Base-by-base conservation (phyloP, 2,113 vertebrate genomes). In the Physeter macrocephalus region DNA sequence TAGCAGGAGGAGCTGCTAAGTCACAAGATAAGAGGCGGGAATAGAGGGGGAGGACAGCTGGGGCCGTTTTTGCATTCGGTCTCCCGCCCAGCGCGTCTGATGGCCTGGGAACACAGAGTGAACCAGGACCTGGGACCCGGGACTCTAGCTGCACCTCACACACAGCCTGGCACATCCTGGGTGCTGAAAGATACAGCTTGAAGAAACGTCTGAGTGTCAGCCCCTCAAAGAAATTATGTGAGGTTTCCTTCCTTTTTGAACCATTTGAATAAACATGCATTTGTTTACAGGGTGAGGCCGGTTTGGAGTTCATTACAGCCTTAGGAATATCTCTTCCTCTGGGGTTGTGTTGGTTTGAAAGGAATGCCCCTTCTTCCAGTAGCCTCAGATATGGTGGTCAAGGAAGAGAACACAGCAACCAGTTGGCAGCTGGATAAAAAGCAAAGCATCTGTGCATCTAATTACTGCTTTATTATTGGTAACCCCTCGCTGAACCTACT, bases 131-230 rank as follows among this genome's bases (percentile, higher is more conserved):
- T 0, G 4, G 59, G 59, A 10, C 71, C n/a, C 49, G 12, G 18
- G 1, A 2, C 10, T 31, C 9, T 7, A 1, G 29, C 71, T 18
- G n/a, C 4, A 1, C 18, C 29, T 57, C 46, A 8, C 21, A 49
- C 69, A n/a, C 20, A 64, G 17, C 46, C 23, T 69, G 34, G 18
- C 39, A 2, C 12, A 2, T 4, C 14, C 14, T 25, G 8, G 52
- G 17, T 9, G 3, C 64, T 83, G 10, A 46, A 54, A 69, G 57
- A 52, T 41, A 11, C 2, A 34, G 3, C 15, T 1, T 49, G 34
- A 66, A 82, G 75, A 61, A n/a, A 89, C 29, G 1, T 15, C 14
- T 64, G n/a, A 81, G 80, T 77, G 39, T 52, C 43, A 21, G 31
- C n/a, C 52, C 39, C 14, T 25, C 54, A 27, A 41, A 61, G 77